These are phyloP conservation scores for Clostera curtula DNA, from an alignment of 2,888 invertebrate genomes.

Conservation along the genomic window DNA sequence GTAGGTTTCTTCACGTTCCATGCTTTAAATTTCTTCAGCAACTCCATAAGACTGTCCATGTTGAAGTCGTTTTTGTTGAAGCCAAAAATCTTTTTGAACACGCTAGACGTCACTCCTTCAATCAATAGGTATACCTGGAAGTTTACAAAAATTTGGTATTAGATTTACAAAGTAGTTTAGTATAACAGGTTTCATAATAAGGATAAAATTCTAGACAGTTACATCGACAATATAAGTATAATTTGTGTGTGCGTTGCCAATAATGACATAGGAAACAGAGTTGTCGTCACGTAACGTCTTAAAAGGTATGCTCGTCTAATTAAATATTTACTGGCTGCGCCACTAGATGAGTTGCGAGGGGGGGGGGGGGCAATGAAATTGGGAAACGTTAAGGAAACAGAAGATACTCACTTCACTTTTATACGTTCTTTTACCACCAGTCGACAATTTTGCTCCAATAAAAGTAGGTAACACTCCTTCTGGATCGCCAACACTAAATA, in stretches of 20 bases:
- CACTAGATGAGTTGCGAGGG: too few relatives aligned
- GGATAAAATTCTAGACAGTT: too few relatives aligned
- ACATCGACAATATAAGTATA: too few relatives aligned
- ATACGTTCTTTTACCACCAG: slow-evolving; percentile 60
- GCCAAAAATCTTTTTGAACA: slow-evolving; percentile 53
- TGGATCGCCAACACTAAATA: slow-evolving; percentile 79
- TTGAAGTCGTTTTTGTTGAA: slow-evolving; percentile 45
- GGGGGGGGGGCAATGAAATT: too few relatives aligned
- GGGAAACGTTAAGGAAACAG: too few relatives aligned
- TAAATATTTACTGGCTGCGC: too few relatives aligned
- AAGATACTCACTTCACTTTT: slow-evolving; percentile 76
- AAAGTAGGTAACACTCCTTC: slow-evolving; percentile 80
- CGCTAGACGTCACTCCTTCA: slow-evolving; percentile 57
- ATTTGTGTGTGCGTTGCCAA: too few relatives aligned
- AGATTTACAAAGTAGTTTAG: background rate
- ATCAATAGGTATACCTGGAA: slow-evolving; percentile 77
- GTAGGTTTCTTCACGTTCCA: slow-evolving; percentile 60
- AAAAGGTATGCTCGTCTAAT: too few relatives aligned
- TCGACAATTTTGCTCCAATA: slow-evolving; percentile 51
- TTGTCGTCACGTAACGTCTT: too few relatives aligned
- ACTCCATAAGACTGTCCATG: slow-evolving; percentile 43
- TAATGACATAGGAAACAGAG: too few relatives aligned
- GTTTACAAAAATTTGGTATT: slow-evolving; percentile 2
- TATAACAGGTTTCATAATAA: too few relatives aligned
- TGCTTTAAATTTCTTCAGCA: slow-evolving; percentile 60